phyloP scores from a whole-genome alignment of 2,888 invertebrate genomes.

The Chaitophorus viminalis region DNA sequence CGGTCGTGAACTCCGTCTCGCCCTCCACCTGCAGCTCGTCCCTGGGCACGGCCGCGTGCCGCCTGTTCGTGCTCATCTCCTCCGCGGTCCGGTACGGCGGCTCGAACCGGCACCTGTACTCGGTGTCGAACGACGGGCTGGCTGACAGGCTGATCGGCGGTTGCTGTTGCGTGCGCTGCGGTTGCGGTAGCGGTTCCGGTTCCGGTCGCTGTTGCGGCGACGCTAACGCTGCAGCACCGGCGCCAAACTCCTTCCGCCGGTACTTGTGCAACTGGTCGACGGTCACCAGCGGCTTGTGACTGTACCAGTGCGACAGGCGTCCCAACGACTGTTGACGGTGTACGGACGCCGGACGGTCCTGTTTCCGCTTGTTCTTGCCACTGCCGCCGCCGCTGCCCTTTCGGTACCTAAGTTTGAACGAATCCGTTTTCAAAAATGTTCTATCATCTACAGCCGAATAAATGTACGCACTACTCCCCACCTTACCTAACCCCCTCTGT shows the following conservation, averaged over 20 bases:
- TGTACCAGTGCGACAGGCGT: slow-evolving; percentile 47
- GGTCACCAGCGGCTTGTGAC: slow-evolving; percentile 54
- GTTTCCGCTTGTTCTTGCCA: slow-evolving; percentile 14
- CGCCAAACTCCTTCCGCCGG: slow-evolving; percentile 47
- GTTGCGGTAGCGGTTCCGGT: no score
- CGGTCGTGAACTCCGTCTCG: slow-evolving; percentile 35
- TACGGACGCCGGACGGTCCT: slow-evolving; percentile 42
- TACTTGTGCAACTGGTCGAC: slow-evolving; percentile 62
- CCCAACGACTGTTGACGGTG: slow-evolving; percentile 34
- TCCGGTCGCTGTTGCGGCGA: no score
- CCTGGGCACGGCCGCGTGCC: slow-evolving; percentile 50
- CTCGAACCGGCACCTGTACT: slow-evolving; percentile 39
- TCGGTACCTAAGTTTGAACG: slow-evolving; percentile 48
- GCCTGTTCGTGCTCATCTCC: slow-evolving; percentile 47
- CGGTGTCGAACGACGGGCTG: slow-evolving; percentile 49
- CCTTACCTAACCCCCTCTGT: no score
- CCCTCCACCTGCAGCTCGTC: slow-evolving; percentile 49
- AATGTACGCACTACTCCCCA: no score
- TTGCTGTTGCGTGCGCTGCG: background rate
- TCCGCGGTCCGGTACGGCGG: slow-evolving; percentile 46
- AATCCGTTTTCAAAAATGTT: no score
- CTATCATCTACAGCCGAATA: no score
- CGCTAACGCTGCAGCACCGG: background rate
- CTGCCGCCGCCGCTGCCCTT: background rate
- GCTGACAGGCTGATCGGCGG: slow-evolving; percentile 51